Evolutionary conservation across 2,797 vertebrate genomes (phyloP).

Genomic region (Hemitrygon akajei): DNA sequence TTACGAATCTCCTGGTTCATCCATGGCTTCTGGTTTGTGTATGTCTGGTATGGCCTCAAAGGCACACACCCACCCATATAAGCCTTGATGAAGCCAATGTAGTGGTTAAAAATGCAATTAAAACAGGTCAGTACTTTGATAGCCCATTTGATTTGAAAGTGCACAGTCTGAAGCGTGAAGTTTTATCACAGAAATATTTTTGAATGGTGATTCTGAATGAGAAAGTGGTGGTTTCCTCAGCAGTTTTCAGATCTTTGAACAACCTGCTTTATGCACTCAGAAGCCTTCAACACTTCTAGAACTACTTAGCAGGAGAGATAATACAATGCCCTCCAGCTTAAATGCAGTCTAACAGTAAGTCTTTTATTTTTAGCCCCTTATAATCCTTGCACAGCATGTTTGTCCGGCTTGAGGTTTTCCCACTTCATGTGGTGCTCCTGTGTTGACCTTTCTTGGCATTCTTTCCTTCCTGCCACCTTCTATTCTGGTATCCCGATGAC

Average conservation of each 20-base stretch:
- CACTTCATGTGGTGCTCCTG: neutral
- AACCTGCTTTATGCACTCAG: neutral
- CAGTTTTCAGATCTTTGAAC: neutral
- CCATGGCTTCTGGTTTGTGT: no score
- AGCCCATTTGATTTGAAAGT: neutral
- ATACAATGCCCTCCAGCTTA: neutral
- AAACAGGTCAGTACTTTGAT: neutral
- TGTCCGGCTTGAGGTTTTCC: neutral
- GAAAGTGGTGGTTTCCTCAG: neutral
- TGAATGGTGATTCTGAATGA: neutral
- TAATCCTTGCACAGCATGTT: neutral
- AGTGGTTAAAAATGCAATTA: neutral
- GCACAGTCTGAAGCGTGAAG: neutral
- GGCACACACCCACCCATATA: no score
- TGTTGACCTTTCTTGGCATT: neutral
- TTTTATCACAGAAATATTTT: neutral
- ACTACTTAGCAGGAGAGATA: neutral
- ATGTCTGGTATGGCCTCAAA: no score
- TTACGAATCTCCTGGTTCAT: no score
- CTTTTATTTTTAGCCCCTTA: neutral
- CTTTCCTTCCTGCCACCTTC: neutral
- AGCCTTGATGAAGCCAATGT: neutral
- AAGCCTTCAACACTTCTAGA: neutral
- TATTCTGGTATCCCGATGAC: neutral
- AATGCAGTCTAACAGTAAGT: neutral